Conservation (phyloP, 1,140 invertebrate species). For the Fopius arisanus region DNA sequence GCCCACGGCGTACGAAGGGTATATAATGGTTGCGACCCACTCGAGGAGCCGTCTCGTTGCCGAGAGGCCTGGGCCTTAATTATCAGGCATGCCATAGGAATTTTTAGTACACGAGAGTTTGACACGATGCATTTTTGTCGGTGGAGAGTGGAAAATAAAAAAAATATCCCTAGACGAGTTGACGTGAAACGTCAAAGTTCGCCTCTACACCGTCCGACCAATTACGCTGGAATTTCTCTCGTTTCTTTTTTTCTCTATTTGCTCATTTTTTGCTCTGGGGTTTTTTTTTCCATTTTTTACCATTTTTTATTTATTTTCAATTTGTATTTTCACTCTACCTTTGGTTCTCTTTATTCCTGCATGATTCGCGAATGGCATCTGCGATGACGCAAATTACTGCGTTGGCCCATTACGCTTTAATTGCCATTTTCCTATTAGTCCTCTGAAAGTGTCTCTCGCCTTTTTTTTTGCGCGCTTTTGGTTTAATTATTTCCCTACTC, state of each 20-base stretch:
- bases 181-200: constrained; percentile 6
- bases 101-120: constrained; percentile 5
- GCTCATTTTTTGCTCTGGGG: no score
- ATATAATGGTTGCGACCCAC: constrained; percentile 5
- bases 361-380: background rate
- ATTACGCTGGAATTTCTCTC: background rate
- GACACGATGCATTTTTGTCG: background rate
- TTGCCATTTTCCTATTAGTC: constrained; percentile 14
- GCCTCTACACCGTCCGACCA: constrained; percentile 3
- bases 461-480: background rate
- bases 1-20: background rate
- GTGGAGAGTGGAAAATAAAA: background rate
- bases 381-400: constrained; percentile 8
- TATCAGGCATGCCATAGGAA: background rate
- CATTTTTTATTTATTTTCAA: no score
- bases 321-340: background rate
- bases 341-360: background rate
- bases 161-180: background rate
- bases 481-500: background rate
- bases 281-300: background rate
- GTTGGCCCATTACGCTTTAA: constrained; percentile 3
- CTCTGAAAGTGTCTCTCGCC: background rate
- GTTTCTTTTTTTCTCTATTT: background rate
- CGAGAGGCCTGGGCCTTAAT: constrained; percentile 2
- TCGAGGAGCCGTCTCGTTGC: background rate